Evolutionary conservation across 1,140 invertebrate species (phyloP), one percentile per base, ranked within the genome.

Genomic region (Drosophila lacertosa): DNA sequence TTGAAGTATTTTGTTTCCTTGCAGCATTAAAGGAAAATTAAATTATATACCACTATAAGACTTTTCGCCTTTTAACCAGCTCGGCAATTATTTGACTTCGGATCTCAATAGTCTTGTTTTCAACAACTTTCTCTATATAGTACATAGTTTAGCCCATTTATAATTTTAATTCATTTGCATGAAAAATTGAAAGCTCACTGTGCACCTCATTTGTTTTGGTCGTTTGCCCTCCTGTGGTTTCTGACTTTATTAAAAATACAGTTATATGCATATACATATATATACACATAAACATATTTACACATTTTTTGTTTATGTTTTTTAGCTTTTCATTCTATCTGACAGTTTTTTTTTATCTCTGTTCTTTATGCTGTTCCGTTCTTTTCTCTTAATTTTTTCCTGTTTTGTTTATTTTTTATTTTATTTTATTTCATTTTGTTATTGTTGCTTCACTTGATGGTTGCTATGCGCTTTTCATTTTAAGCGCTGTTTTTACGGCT

Each of bases 161-260:
- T 13, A 7, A 39, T 50, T 60, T 55, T n/a, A 48, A 40, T 74
- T 55, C 64, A 77, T 74, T 80, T 86, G 77, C 60, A 64, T 76
- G 76, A 58, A 53, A 80, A 86, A 80, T 84, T 80, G 59, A 62
- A 63, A 57, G 51, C 20, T 9, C 66, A 83, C 71, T 83, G 74
- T 74, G 62, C 22, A 22, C 6, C 44, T 32, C 29, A 29, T 35
- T 40, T 24, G 58, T 13, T 9, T 39, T 18, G 39, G 26, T 45
- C 24, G 59, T 11, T 16, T 20, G 16, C 44, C 69, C 77, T 81
- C 67, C 73, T 86, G 65, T 76, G 69, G 72, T 67, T 86, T 84
- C 81, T 76, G 67, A 80, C 81, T 86, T 86, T 86, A 86, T 86
- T 86, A 77, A 81, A 86, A 86, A 74, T 86, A 74, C 77, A 77